A percentile compares a stretch with the other conserved stretches of the same genome.
Conservation (phyloP, 1,140 invertebrate species). For the Dendroctonus valens region DNA sequence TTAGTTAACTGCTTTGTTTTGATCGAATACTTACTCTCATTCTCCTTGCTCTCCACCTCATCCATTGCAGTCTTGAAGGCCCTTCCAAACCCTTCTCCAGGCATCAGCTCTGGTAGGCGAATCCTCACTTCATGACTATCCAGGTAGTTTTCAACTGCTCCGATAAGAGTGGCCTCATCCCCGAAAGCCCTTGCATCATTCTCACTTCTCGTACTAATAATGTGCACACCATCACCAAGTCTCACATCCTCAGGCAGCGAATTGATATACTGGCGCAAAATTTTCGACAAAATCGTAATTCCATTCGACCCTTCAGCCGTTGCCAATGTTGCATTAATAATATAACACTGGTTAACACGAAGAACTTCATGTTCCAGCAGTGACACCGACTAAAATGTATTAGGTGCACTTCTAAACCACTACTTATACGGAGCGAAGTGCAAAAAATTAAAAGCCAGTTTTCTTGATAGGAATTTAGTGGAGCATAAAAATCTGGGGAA, state of each 20-base stretch:
- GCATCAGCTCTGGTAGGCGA: conserved; percentile 63
- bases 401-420: conserved; percentile 19
- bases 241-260: conserved; percentile 52
- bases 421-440: conserved; percentile 36
- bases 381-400: conserved; percentile 38
- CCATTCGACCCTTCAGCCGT: conserved; percentile 42
- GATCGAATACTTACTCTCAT: conserved; percentile 33
- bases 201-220: conserved; percentile 54
- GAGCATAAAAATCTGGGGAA: conserved; percentile 43
- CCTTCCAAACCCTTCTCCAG: conserved; percentile 46
- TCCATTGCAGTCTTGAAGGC: conserved; percentile 47
- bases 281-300: conserved; percentile 44
- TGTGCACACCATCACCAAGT: conserved; percentile 61
- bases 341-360: conserved; percentile 44
- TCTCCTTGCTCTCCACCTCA: conserved; percentile 40
- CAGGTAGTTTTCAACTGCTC: conserved; percentile 62
- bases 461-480: conserved; percentile 44
- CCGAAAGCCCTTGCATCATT: conserved; percentile 50
- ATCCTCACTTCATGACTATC: conserved; percentile 68
- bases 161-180: conserved; percentile 56
- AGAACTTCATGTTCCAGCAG: conserved; percentile 43
- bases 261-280: conserved; percentile 46
- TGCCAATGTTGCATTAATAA: conserved; percentile 45
- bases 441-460: conserved; percentile 36
- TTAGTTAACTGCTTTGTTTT: neutral